Conservation (phyloP, 1,140 invertebrate genomes). For the Drosophila carrolli region DNA sequence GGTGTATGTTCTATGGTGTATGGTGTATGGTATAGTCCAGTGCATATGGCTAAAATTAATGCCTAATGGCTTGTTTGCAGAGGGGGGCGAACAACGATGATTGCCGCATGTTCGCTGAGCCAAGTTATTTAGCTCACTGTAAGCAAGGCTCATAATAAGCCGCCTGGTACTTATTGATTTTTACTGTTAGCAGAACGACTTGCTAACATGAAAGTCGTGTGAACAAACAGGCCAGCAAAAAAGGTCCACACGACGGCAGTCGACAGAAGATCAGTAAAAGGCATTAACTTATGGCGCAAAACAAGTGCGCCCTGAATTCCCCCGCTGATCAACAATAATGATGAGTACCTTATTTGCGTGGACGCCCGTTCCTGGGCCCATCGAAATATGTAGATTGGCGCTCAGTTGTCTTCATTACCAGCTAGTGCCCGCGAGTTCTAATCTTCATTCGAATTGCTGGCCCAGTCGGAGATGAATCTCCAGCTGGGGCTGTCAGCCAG, state of each 20-base stretch:
- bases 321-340: slow-evolving; percentile 1
- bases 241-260: slow-evolving; percentile 22
- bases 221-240: slow-evolving; percentile 61
- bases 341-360: slow-evolving; percentile 32
- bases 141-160: slow-evolving; percentile 59
- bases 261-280: slow-evolving; percentile 40
- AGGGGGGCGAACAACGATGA: slow-evolving; percentile 56
- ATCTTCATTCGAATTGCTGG: background rate
- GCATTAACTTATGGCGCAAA: slow-evolving; percentile 26
- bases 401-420: slow-evolving; percentile 31
- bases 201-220: slow-evolving; percentile 81
- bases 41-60: slow-evolving; percentile 80
- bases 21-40: slow-evolving; percentile 38
- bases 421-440: slow-evolving; percentile 1
- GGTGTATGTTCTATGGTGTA: slow-evolving; percentile 42
- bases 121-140: slow-evolving; percentile 75
- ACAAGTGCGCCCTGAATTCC: slow-evolving; percentile 26
- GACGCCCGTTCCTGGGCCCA: background rate
- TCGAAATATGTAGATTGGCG: slow-evolving; percentile 24
- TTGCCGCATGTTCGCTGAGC: slow-evolving; percentile 68
- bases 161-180: slow-evolving; percentile 77
- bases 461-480: slow-evolving; percentile 14
- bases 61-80: slow-evolving; percentile 68
- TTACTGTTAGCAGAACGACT: slow-evolving; percentile 75
- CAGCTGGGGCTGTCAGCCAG: slow-evolving; percentile 42